phyloP scores from a whole-genome alignment of 2,113 vertebrate species.

The Prochilodus magdalenae region DNA sequence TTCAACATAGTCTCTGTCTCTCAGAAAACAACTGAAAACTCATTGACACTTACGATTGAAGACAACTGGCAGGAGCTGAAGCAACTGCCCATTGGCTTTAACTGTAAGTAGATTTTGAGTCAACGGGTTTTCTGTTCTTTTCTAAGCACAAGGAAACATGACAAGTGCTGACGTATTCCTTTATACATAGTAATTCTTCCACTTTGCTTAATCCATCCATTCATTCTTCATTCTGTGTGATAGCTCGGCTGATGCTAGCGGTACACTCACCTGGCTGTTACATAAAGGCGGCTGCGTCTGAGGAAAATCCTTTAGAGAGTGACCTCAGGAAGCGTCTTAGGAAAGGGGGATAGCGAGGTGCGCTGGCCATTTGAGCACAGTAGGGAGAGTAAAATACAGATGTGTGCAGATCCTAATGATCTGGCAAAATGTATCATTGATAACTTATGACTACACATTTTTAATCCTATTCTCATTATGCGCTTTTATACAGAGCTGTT shows the following conservation, averaged over 20 bases:
- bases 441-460: background rate
- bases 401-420: constrained; percentile 51
- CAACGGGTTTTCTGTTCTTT: background rate
- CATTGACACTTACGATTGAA: background rate
- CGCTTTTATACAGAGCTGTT: background rate
- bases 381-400: constrained; percentile 41
- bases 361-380: constrained; percentile 63
- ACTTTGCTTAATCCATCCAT: constrained; percentile 43
- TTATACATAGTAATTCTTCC: constrained; percentile 28
- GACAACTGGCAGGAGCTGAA: background rate
- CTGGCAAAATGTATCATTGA: constrained; percentile 7
- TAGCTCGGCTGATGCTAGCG: constrained; percentile 54
- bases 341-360: constrained; percentile 64
- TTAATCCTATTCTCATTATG: background rate
- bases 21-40: background rate
- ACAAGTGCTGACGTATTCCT: background rate
- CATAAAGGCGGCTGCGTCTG: constrained; percentile 69
- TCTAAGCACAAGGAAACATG: background rate
- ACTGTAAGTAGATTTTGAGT: background rate
- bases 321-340: constrained; percentile 72
- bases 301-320: constrained; percentile 75
- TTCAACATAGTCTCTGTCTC: background rate
- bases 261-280: constrained; percentile 79
- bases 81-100: background rate
- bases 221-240: constrained; percentile 47